A percentile compares a stretch with the other conserved stretches of the same genome.
phyloP scores from a whole-genome alignment of 2,113 vertebrate genomes.

The Indicator maculatus region DNA sequence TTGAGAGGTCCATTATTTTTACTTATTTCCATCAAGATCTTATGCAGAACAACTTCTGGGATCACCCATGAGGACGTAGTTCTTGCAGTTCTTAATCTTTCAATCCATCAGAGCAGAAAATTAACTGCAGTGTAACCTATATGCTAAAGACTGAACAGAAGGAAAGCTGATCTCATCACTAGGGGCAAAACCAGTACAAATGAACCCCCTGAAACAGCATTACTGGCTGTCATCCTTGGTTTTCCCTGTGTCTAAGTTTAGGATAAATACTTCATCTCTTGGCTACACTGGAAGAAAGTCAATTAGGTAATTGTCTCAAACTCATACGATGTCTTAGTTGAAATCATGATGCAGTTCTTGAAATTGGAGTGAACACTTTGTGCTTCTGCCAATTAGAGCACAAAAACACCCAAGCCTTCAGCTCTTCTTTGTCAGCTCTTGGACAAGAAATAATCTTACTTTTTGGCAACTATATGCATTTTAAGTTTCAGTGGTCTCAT shows the following conservation, averaged over 20 bases:
- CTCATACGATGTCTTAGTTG: background rate
- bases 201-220: background rate
- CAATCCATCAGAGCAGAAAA: background rate
- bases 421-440: background rate
- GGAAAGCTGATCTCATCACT: background rate
- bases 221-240: background rate
- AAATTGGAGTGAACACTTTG: background rate
- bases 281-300: background rate
- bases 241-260: background rate
- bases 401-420: background rate
- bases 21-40: background rate
- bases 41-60: background rate
- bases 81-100: background rate
- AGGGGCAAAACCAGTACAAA: background rate
- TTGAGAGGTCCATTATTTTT: background rate
- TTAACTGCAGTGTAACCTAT: background rate
- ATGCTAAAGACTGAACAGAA: background rate
- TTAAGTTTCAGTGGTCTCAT: background rate
- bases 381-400: background rate
- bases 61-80: background rate
- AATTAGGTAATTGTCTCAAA: background rate
- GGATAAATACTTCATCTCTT: background rate
- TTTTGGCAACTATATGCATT: background rate
- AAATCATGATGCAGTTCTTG: background rate
- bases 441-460: background rate